Evolutionary conservation across 1,140 invertebrate species (phyloP), one percentile per base, ranked within the genome.

Genomic region (Nilaparvata lugens): DNA sequence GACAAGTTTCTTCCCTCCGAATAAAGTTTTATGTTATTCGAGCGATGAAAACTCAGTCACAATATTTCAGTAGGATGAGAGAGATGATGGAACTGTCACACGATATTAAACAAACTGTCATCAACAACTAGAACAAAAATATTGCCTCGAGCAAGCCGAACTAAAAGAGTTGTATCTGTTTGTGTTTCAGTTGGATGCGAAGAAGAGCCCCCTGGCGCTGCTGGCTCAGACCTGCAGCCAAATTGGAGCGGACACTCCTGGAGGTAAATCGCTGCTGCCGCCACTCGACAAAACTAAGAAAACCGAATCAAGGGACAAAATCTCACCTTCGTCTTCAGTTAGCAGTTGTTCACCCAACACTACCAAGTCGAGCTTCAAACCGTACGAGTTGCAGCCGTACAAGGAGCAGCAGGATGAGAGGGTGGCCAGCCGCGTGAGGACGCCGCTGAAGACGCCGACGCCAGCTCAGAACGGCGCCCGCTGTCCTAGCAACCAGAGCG

Each of bases 141-240:
- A 3, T 3, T 18, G 45, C 16, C 55, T 62, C 35, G 23, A 38
- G 21, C 14, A 25, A 42, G 25, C 9, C 9, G 7, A 35, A 35
- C 3, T 35, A 35, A 35, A 35, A 9, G 1, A 35, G 38, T 35
- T 55, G 6, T 61, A 63, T 31, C 61, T 58, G 55, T 62, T 72
- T 71, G 72, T 78, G 75, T 87, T 88, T 67, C 84, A 98, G 95
- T 83, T 97, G 85, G 95, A 98, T 72, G 90, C 93, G 58, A 98
- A 98, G 78, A 98, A 97, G 76, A 97, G 93, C 79, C 95, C 96
- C 0, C 75, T 98, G 71, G 95, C 95, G n/a, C 76, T 98, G 43
- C 76, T 98, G 72, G 95, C 95, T 18, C 95, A 98, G 77, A 98
- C 95, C 21, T 98, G 96, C 79, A 95, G 91, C 71, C 95, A 96